Base-by-base conservation (phyloP, 2,888 invertebrate species). In the Chrysina gloriosa region DNA sequence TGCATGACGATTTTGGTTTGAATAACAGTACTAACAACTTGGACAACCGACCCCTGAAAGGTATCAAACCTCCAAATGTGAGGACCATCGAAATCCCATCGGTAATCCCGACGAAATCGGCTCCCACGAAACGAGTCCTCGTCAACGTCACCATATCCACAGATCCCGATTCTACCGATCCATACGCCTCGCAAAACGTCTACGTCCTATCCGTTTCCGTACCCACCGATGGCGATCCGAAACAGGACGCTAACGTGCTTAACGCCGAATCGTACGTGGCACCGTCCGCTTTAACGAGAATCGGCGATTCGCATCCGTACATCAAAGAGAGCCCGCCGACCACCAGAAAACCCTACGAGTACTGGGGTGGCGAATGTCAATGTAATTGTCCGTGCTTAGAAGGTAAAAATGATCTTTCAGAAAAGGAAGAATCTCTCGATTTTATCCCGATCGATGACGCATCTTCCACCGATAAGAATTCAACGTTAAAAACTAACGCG, bases 111-210 rank as follows among this genome's bases (percentile, higher is more conserved):
- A 63, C 82, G 79, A 85, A 85, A 75, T 83, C 84, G 19, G 42
- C 69, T 23, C 65, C 72, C 74, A 78, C 84, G 23, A 89, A 89
- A 82, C 89, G 91, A 76, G 89, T 94, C 75, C 85, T 93, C 73
- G 91, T 95, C 70, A 95, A 95, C 84, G 86, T 95, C 73, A 93
- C 94, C 5, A 93, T 94, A 77, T 89, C 91, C 69, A 90, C 92
- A 45, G 92, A 92, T 77, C 87, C 87, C 69, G 86, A 84, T 71
- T 81, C 82, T 47, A 83, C 84, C 64, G 84, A 83, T 73, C 80
- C 84, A n/a, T 75, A 84, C 29, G 81, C 84, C 70, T 85, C 88
- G 76, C 89, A 89, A 77, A 89, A 90, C 52, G 86, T 94, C 71
- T 94, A 94, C 84, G 90, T 93, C 34, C 84, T 94, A 74, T 93